A percentile compares a stretch with the other conserved stretches of the same genome.
phyloP scores from a whole-genome alignment of 2,797 vertebrate genomes.

The Lagorchestes hirsutus region DNA sequence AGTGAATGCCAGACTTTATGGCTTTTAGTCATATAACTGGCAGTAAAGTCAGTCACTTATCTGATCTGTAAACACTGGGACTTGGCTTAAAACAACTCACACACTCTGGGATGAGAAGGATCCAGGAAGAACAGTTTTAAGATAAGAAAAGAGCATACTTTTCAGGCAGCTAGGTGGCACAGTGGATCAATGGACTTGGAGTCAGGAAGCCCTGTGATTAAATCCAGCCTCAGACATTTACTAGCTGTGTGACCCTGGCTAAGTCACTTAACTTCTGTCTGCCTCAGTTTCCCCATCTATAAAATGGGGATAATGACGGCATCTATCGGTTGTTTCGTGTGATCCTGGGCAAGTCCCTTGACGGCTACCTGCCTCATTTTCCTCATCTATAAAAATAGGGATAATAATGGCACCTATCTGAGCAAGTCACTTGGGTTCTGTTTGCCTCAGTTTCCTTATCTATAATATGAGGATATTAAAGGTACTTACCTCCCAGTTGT shows the following conservation, averaged over 20 bases:
- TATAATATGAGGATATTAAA: not conserved
- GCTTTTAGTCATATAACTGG: slow-evolving; percentile 4
- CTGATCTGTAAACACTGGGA: not conserved
- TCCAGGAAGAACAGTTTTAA: not conserved
- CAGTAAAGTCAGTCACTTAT: not conserved
- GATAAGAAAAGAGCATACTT: not conserved
- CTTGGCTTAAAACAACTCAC: not conserved
- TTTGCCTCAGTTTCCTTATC: not conserved
- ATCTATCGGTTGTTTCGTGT: too few species aligned
- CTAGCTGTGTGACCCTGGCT: not conserved
- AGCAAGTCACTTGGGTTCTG: too few species aligned
- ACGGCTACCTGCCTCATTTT: too few species aligned
- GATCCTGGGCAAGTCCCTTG: too few species aligned
- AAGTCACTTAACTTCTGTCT: not conserved
- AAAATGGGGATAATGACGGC: not conserved
- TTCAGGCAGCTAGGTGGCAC: not conserved
- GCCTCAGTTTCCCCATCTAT: not conserved
- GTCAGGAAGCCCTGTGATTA: not conserved
- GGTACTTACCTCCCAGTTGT: not conserved
- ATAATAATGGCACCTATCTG: not conserved
- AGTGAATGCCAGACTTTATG: slow-evolving; percentile 1
- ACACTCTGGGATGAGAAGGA: not conserved
- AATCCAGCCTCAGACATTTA: not conserved
- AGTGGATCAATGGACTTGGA: not conserved
- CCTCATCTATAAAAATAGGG: not conserved